phyloP scores from a whole-genome alignment of 2,888 invertebrate genomes.

The Eupithecia centaureata region DNA sequence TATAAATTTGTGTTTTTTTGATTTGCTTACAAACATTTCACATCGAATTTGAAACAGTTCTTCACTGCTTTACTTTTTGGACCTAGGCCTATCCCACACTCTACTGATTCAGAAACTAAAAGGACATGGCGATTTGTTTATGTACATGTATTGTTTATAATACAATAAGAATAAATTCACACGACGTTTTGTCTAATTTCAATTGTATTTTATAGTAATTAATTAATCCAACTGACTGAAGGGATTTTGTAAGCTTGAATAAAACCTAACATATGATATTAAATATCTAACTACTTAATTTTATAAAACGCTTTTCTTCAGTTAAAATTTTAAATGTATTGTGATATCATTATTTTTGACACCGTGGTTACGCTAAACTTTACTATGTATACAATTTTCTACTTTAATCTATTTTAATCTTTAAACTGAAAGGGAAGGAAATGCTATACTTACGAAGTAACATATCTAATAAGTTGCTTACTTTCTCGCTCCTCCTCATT shows the following conservation, averaged over 20 bases:
- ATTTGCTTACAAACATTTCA: neutral
- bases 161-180: too few species aligned
- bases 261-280: neutral
- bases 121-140: neutral
- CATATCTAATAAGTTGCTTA: too few species aligned
- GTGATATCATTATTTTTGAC: neutral
- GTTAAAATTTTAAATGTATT: neutral
- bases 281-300: neutral
- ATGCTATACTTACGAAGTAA: too few species aligned
- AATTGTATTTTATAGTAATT: too few species aligned
- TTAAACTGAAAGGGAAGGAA: too few species aligned
- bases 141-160: too few species aligned
- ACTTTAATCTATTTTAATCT: too few species aligned
- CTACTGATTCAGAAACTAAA: neutral
- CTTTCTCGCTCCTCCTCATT: too few species aligned
- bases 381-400: neutral
- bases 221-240: too few species aligned
- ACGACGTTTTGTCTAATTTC: too few species aligned
- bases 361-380: neutral
- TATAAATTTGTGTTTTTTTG: neutral
- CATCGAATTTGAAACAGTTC: neutral
- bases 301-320: neutral
- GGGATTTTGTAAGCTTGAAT: too few species aligned
- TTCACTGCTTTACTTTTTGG: neutral
- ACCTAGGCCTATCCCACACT: too few species aligned